Base-by-base conservation (phyloP, 2,888 invertebrate species). In the Ptychoptera contaminata region DNA sequence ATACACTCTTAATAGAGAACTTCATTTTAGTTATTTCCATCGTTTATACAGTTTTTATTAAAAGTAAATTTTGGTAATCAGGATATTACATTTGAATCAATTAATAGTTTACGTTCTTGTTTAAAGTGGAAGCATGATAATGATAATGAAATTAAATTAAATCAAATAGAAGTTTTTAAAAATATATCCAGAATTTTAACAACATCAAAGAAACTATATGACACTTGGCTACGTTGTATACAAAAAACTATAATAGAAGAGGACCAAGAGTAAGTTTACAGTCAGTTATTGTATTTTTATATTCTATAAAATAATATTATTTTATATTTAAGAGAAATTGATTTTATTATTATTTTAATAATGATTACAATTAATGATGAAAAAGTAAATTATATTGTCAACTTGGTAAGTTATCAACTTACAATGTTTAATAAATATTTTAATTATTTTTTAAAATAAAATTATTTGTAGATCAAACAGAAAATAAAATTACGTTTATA, bases 311-410 rank as follows among this genome's bases (percentile, higher is more conserved):
- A 7, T 32, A 11, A 7, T n/a, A 16, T 11, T 4, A n/a, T 30
- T 39, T 5, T 31, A 37, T 42, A 10, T 52, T 48, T 10, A 48
- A 78, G 77, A 62, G 70, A 81, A 1, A 68, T 84, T 48, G 83
- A 85, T 62, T 67, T 82, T 42, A 62, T 79, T 14, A 66, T 82
- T 49, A 58, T 83, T 14, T 57, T 81, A n/a, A 69, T 81, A 52
- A 61, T 81, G 15, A 73, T 77, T 51, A 69, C 74, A n/a, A 69
- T 70, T 42, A 68, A 71, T 44, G 73, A 73, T 55, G 71, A 72
- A 35, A 74, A 73, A 52, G 74, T 76, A 53, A 69, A 70, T 48
- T 69, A 69, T 51, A 69, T 80, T 14, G 79, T 82, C 57, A 68
- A 66, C 49, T 55, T 77, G 36, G 69, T 83, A 48, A 73, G 72